Conservation (phyloP, 2,888 invertebrate species). For the Heliconius cydno region DNA sequence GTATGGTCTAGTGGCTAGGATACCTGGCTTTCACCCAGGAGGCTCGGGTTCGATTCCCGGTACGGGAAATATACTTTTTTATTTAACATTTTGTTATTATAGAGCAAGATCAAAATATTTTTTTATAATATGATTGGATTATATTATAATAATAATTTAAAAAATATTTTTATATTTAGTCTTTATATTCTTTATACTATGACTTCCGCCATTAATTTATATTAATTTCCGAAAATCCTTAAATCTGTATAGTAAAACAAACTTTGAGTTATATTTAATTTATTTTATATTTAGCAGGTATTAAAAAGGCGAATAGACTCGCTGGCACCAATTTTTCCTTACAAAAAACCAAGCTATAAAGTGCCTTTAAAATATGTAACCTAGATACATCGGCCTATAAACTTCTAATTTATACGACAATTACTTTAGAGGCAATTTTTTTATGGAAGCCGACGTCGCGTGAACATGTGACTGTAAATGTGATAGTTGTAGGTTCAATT, state of each 20-base stretch:
- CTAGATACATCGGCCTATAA: slow-evolving; percentile 18
- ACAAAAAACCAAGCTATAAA: slow-evolving; percentile 13
- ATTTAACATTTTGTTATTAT: not conserved
- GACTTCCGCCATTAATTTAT: too few relatives aligned
- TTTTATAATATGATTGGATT: too few relatives aligned
- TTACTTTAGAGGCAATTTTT: not conserved
- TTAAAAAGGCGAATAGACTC: not conserved
- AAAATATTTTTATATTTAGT: too few relatives aligned
- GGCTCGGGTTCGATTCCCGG: slow-evolving; percentile 89
- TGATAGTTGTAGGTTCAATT: too few relatives aligned
- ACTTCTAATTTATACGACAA: slow-evolving; percentile 13
- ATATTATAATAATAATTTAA: too few relatives aligned
- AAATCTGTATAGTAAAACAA: too few relatives aligned
- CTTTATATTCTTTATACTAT: too few relatives aligned
- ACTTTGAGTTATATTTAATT: too few relatives aligned
- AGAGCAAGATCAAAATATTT: too few relatives aligned
- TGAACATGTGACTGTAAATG: too few relatives aligned
- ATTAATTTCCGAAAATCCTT: too few relatives aligned
- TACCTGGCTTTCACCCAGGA: slow-evolving; percentile 89
- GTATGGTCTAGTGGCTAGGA: slow-evolving; percentile 88
- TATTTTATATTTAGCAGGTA: not conserved
- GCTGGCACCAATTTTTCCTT: slow-evolving; percentile 16
- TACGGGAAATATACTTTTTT: slow-evolving; percentile 78
- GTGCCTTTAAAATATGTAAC: slow-evolving; percentile 15
- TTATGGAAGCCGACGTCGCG: too few relatives aligned